phyloP scores from a whole-genome alignment of 2,113 vertebrate species.

The Hippoglossus stenolepis region DNA sequence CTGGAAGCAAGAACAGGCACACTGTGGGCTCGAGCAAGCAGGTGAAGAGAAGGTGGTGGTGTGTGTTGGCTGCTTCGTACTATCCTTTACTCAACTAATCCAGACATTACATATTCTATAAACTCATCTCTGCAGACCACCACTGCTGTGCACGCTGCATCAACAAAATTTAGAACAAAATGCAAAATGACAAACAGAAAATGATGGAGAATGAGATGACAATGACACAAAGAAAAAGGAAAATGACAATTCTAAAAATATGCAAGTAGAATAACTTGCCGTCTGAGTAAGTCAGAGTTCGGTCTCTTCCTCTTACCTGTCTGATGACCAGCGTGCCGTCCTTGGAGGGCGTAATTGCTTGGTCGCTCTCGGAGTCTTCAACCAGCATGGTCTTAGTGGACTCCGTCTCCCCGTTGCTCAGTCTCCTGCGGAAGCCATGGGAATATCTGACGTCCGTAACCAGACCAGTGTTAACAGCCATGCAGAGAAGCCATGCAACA shows the following conservation, averaged over 20 bases:
- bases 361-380: conserved; percentile 92
- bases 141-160: background rate
- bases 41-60: conserved; percentile 81
- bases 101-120: background rate
- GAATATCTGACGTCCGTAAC: conserved; percentile 55
- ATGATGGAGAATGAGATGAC: conserved; percentile 14
- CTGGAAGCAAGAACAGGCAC: conserved; percentile 98
- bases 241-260: background rate
- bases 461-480: conserved; percentile 59
- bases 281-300: background rate
- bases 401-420: conserved; percentile 96
- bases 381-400: conserved; percentile 96
- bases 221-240: background rate
- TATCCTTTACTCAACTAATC: conserved; percentile 4
- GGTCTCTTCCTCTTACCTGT: conserved; percentile 85
- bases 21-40: conserved; percentile 80
- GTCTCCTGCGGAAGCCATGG: conserved; percentile 83
- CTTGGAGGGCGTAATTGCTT: conserved; percentile 91
- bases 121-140: background rate
- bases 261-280: background rate
- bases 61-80: background rate
- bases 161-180: background rate
- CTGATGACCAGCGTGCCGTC: conserved; percentile 97
- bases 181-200: background rate
- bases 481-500: conserved; percentile 44